A percentile compares a stretch with the other conserved stretches of the same genome.
Evolutionary conservation across 2,113 vertebrate genomes (phyloP).

Genomic region (Rousettus leschenaultii): DNA sequence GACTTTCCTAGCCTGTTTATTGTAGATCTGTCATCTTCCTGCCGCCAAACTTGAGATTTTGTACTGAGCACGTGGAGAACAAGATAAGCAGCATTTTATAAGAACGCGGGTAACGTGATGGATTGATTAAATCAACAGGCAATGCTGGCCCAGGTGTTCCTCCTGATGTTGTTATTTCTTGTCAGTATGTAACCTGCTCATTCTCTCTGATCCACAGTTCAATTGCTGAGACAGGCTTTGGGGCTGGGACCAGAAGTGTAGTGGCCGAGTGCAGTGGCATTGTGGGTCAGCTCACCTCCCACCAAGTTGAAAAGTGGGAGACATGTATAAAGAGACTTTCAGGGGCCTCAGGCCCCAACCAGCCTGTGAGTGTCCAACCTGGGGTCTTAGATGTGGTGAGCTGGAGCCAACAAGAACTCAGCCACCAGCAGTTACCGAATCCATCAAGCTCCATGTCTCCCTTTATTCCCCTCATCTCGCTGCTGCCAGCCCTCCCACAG

Average conservation of each 20-base stretch:
- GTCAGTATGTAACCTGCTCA: accelerated
- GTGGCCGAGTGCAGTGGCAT: no score
- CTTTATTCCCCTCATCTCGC: neutral
- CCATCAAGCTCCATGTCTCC: neutral
- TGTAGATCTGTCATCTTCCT: neutral
- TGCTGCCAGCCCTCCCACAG: neutral
- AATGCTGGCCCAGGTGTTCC: neutral
- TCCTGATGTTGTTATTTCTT: neutral
- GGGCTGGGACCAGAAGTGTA: neutral
- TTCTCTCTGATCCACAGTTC: neutral
- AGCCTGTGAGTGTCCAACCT: no score
- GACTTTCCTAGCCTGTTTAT: neutral
- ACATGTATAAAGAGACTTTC: neutral
- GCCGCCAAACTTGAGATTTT: neutral
- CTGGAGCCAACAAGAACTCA: neutral
- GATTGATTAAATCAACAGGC: neutral
- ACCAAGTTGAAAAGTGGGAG: neutral
- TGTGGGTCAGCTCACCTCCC: neutral
- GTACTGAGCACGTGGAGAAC: neutral
- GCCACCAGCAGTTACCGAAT: neutral
- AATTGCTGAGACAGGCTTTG: neutral
- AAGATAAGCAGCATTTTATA: neutral
- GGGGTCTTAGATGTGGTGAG: neutral
- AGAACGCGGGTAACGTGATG: neutral
- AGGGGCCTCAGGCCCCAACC: neutral